Percentiles rank a stretch among this genome's conserved stretches.
These are phyloP conservation scores for Panzeria rudis DNA, from an alignment of 2,888 invertebrate species.

Conservation along the genomic window DNA sequence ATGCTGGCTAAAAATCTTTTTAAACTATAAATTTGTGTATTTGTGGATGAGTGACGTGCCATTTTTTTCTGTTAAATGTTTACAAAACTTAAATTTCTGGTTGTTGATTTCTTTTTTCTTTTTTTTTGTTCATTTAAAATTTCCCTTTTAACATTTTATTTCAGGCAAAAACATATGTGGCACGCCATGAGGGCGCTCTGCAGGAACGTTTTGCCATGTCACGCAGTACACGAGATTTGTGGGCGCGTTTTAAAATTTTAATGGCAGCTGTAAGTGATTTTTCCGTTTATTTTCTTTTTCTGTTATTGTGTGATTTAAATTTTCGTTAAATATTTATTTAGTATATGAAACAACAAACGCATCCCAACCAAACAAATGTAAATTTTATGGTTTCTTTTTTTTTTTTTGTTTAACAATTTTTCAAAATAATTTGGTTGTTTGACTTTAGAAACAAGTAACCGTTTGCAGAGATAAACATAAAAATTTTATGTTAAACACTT, in stretches of 20 bases:
- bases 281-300: conserved; percentile 26
- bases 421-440: conserved; percentile 3
- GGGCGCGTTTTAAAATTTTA: conserved; percentile 92
- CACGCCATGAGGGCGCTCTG: conserved; percentile 94
- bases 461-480: background rate
- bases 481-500: background rate
- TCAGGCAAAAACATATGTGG: conserved; percentile 93
- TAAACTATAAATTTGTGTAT: background rate
- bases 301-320: conserved; percentile 26
- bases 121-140: conserved; percentile 6
- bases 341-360: background rate
- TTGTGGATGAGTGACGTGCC: background rate
- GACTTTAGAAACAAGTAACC: background rate
- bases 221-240: conserved; percentile 92
- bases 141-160: conserved; percentile 19
- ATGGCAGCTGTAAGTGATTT: conserved; percentile 88
- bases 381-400: conserved; percentile 12
- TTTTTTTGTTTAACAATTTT: background rate
- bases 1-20: background rate
- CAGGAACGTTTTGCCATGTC: conserved; percentile 95
- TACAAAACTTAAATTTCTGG: conserved; percentile 1
- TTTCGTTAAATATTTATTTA: conserved; percentile 38
- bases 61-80: conserved; percentile 12
- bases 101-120: background rate
- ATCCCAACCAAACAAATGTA: background rate